phyloP scores from a whole-genome alignment of 1,140 invertebrate species.

The Bombus superbus region DNA sequence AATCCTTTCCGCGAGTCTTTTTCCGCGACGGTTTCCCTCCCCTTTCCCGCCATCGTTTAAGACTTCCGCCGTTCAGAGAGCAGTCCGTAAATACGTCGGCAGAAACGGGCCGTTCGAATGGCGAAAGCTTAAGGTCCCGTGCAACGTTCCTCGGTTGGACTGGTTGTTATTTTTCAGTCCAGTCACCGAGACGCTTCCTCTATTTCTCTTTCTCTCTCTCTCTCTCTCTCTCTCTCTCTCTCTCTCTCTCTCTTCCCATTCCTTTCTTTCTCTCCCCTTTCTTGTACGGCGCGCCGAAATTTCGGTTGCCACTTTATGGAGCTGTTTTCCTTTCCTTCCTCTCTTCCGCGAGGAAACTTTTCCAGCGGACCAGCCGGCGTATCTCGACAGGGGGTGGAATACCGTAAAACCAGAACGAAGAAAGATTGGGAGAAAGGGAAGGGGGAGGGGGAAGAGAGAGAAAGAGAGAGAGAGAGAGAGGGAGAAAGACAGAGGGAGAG shows the following conservation, averaged over 20 bases:
- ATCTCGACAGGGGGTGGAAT: slow-evolving; percentile 24
- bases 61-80: slow-evolving; percentile 8
- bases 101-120: slow-evolving; percentile 11
- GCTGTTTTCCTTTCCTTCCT: slow-evolving; percentile 59
- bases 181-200: slow-evolving; percentile 3
- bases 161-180: slow-evolving; percentile 45
- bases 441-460: not conserved
- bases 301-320: slow-evolving; percentile 60
- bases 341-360: slow-evolving; percentile 55
- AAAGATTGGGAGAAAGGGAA: slow-evolving; percentile 2
- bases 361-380: slow-evolving; percentile 32
- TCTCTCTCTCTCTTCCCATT: not conserved
- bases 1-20: not conserved
- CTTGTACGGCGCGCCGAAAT: slow-evolving; percentile 42
- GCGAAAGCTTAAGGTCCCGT: slow-evolving; percentile 17
- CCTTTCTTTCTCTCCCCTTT: too few relatives aligned
- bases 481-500: slow-evolving; percentile 19
- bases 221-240: not conserved
- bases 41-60: slow-evolving; percentile 11
- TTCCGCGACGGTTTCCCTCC: not conserved
- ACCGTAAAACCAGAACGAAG: too few relatives aligned
- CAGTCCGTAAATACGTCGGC: slow-evolving; percentile 26
- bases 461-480: slow-evolving; percentile 10
- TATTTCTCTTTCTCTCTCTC: too few relatives aligned
- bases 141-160: slow-evolving; percentile 10